Conservation (phyloP, 2,888 invertebrate genomes). For the Polyploca ridens region DNA sequence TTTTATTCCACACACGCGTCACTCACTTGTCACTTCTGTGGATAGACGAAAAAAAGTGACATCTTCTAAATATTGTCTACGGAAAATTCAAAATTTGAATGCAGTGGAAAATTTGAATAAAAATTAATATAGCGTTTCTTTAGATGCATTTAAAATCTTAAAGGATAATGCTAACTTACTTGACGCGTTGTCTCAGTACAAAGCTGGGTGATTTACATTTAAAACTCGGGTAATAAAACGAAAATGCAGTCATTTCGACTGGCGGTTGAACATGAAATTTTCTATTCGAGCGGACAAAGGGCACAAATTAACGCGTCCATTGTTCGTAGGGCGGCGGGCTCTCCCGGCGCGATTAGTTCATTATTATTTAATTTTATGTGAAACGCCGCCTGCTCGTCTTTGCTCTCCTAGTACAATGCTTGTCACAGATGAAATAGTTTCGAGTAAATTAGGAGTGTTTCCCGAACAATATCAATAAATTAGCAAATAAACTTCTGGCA, state of each 20-base stretch:
- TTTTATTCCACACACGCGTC: conserved; percentile 31
- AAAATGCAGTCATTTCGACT: conserved; percentile 66
- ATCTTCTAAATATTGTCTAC: not conserved
- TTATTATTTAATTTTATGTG: conserved; percentile 80
- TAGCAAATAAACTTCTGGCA: not conserved
- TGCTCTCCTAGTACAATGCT: conserved; percentile 37
- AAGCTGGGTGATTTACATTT: conserved; percentile 75
- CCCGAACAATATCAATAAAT: conserved; percentile 13
- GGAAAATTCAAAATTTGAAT: not conserved
- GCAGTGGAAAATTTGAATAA: not conserved
- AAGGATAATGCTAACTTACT: conserved; percentile 38
- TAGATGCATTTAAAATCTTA: conserved; percentile 33
- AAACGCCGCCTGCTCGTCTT: conserved; percentile 39
- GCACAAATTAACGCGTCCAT: conserved; percentile 76
- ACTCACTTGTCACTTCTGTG: conserved; percentile 19
- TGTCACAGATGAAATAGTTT: conserved; percentile 29
- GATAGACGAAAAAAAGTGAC: not conserved
- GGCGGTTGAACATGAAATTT: conserved; percentile 77
- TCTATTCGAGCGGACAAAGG: conserved; percentile 80
- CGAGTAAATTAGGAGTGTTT: conserved; percentile 28
- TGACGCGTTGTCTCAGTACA: conserved; percentile 62
- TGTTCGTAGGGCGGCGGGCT: conserved; percentile 63
- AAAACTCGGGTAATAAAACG: conserved; percentile 73
- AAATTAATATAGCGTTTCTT: conserved; percentile 11
- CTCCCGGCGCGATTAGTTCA: conserved; percentile 71